Base-by-base conservation (phyloP, 2,113 vertebrate genomes). In the Muscicapa adusta region DNA sequence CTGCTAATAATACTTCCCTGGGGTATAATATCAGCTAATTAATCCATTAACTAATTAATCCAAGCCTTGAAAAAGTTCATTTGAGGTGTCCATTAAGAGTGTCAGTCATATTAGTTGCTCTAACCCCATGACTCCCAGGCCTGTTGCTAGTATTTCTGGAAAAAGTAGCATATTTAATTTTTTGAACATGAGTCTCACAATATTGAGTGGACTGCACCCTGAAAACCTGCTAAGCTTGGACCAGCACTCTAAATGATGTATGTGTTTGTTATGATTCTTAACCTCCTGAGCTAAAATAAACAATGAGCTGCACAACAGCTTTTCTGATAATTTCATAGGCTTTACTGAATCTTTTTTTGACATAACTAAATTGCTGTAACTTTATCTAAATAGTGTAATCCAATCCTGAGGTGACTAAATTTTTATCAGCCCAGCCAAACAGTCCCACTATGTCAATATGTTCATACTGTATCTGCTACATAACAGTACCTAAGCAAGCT, bases 11-110 rank as follows among this genome's bases (percentile, higher is more conserved):
- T 36, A 47, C 13, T 93, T 87, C 48, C 48, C 47, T 60, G 42
- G 14, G 17, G 31, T 83, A 67, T 38, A 83, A 62, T 70, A 83
- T 47, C 83, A 88, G 36, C 28, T 85, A 91, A 95, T 85, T 88
- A 92, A 71, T 83, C 60, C 84, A 87, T 96, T 96, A 95, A 85
- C 61, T 95, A 95, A 95, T 90, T 85, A 80, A 90, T 88, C 67
- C 67, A 88, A 84, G 89, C 54, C 38, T 80, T 94, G 74, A 68
- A 80, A 96, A 91, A 94, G 62, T 93, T 96, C 77, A 93, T 48
- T 80, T 3, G 3, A 91, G 38, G 51, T 83, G 56, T 96, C 77
- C 80, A 72, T 96, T 97, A 96, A 94, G 34, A 56, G 17, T 85
- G 66, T 94, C 75, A 95, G 86, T 97, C 90, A 94, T 74, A 63